phyloP scores from a whole-genome alignment of 2,797 vertebrate species.

The Phrynocephalus guinanensis region DNA sequence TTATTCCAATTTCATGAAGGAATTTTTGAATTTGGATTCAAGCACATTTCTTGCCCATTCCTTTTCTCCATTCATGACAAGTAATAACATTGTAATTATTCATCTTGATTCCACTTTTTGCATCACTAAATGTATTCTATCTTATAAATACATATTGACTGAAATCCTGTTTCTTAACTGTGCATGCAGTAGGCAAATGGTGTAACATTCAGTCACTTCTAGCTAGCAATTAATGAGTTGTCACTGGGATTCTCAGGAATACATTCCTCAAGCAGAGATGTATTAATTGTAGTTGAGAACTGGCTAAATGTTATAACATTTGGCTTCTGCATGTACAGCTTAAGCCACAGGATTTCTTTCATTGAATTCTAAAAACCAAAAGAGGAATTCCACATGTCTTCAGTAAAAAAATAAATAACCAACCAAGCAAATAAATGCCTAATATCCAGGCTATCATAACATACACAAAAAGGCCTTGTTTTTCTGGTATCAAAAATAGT shows the following conservation, averaged over 20 bases:
- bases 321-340: too few species aligned
- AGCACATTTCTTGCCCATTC: background rate
- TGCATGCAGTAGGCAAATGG: too few species aligned
- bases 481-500: slow-evolving; percentile 4
- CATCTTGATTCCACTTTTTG: background rate
- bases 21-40: too few species aligned
- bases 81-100: background rate
- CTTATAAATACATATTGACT: background rate
- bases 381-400: background rate
- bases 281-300: too few species aligned
- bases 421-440: background rate
- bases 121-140: background rate
- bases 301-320: too few species aligned
- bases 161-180: too few species aligned
- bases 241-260: too few species aligned
- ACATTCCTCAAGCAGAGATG: too few species aligned
- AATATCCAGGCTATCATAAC: background rate
- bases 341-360: too few species aligned
- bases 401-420: background rate
- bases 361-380: background rate
- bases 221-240: too few species aligned
- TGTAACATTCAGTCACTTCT: too few species aligned
- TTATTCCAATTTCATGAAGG: too few species aligned
- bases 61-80: slow-evolving; percentile 29
- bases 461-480: background rate